Evolutionary conservation across 2,888 invertebrate species (phyloP), one percentile per base, ranked within the genome.

Genomic region (Lasius fuliginosus): DNA sequence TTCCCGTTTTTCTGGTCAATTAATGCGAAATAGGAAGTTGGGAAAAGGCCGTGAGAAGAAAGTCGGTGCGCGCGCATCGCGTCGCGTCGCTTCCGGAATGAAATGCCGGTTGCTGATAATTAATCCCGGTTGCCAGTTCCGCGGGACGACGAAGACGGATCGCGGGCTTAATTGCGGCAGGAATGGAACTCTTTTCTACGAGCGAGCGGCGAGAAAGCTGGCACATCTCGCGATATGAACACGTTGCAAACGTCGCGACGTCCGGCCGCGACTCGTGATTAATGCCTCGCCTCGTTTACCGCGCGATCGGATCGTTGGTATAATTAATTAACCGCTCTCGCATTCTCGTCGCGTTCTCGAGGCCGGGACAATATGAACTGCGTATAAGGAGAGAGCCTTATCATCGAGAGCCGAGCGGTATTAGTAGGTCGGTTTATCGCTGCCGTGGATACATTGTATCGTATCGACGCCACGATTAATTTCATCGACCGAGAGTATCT

Each of bases 101-200:
- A 81, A 81, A 81, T 73, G 60, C 74, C 46, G 36, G 79, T 79
- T 71, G 79, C 71, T 27, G 73, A 46, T 81, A 81, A 81, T 81
- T 81, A 81, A 81, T 81, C 79, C 46, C 60, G 46, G 73, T 60
- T 46, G 79, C 79, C 73, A 62, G 73, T 62, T 42, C 60, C 46
- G 46, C 73, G 23, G 18, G 33, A 73, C 60, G 79, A 81, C 79
- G 73, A 81, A 81, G 79, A 81, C 73, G 74, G 79, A 81, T 81
- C 79, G 36, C 73, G 36, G 27, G 46, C 60, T 81, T 81, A 81
- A 81, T 81, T 73, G 73, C 79, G n/a, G 49, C 46, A 60, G 73
- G 79, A 81, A 73, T 81, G 46, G 23, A 81, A 81, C 73, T 81
- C 79, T 73, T 81, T 77, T 81, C 60, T 36, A 36, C 60, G 36